A percentile compares a stretch with the other conserved stretches of the same genome.
These are phyloP conservation scores for Pagetopsis macropterus DNA, from an alignment of 2,797 vertebrate species.

Conservation along the genomic window DNA sequence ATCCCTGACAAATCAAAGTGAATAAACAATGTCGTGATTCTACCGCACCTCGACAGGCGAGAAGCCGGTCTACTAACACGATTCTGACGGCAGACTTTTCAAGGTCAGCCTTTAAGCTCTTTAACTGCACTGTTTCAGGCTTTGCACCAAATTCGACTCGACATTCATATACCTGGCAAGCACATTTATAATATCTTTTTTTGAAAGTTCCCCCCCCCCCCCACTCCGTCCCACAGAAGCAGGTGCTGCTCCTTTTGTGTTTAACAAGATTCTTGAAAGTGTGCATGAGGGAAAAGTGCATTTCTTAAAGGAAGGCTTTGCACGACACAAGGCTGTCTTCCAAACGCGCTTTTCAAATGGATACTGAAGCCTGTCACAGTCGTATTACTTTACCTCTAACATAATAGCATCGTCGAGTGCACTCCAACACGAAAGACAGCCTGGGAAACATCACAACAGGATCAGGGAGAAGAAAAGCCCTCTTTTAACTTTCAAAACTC, in stretches of 20 bases:
- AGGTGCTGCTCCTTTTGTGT: slow-evolving; percentile 82
- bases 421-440: slow-evolving; percentile 80
- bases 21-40: slow-evolving; percentile 88
- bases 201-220: slow-evolving; percentile 71
- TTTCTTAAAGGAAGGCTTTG: slow-evolving; percentile 82
- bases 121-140: slow-evolving; percentile 79
- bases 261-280: slow-evolving; percentile 88
- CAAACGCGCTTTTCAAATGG: slow-evolving; percentile 79
- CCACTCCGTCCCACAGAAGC: slow-evolving; percentile 75
- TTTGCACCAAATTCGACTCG: slow-evolving; percentile 76
- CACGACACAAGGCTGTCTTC: slow-evolving; percentile 78
- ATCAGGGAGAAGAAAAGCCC: slow-evolving; percentile 80
- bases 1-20: slow-evolving; percentile 88
- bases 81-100: slow-evolving; percentile 84
- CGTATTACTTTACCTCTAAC: slow-evolving; percentile 82
- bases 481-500: slow-evolving; percentile 88
- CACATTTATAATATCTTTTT: slow-evolving; percentile 76
- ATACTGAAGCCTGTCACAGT: slow-evolving; percentile 84
- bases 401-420: slow-evolving; percentile 83
- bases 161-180: slow-evolving; percentile 79
- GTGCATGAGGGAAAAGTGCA: slow-evolving; percentile 81
- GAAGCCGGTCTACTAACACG: slow-evolving; percentile 79
- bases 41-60: slow-evolving; percentile 79
- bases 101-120: slow-evolving; percentile 86
- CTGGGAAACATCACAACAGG: slow-evolving; percentile 83